phyloP scores from a whole-genome alignment of 2,797 vertebrate genomes.

The Trichosurus vulpecula region DNA sequence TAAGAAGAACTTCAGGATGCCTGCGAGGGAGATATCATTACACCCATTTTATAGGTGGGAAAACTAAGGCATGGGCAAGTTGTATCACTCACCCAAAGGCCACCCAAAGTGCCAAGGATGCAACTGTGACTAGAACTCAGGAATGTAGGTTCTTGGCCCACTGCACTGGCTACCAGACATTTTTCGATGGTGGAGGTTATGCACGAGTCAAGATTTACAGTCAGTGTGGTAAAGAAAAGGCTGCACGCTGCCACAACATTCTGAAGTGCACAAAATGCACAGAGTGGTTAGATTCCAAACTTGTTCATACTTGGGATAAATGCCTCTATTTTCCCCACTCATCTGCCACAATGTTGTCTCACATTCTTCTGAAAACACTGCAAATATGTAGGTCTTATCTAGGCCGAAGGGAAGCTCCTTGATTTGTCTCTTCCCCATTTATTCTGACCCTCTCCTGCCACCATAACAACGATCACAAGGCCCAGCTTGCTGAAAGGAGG shows the following conservation, averaged over 20 bases:
- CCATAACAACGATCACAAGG: neutral
- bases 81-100: slow-evolving; percentile 60
- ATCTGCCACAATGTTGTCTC: neutral
- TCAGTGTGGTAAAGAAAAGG: neutral
- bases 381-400: neutral
- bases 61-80: slow-evolving; percentile 62
- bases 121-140: slow-evolving; percentile 59
- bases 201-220: neutral
- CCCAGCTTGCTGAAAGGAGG: neutral
- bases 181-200: slow-evolving; percentile 12
- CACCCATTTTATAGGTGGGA: slow-evolving; percentile 59
- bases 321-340: neutral
- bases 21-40: slow-evolving; percentile 70
- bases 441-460: neutral
- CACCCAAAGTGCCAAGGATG: slow-evolving; percentile 69
- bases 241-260: neutral
- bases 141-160: neutral
- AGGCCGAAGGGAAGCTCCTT: neutral
- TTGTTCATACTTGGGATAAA: neutral
- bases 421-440: neutral
- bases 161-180: slow-evolving; percentile 13
- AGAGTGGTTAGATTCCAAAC: neutral
- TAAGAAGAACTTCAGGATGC: slow-evolving; percentile 35
- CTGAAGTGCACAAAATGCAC: neutral
- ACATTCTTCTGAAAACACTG: neutral